These are phyloP conservation scores for Eumeta japonica DNA, from an alignment of 1,140 invertebrate species.

Conservation along the genomic window DNA sequence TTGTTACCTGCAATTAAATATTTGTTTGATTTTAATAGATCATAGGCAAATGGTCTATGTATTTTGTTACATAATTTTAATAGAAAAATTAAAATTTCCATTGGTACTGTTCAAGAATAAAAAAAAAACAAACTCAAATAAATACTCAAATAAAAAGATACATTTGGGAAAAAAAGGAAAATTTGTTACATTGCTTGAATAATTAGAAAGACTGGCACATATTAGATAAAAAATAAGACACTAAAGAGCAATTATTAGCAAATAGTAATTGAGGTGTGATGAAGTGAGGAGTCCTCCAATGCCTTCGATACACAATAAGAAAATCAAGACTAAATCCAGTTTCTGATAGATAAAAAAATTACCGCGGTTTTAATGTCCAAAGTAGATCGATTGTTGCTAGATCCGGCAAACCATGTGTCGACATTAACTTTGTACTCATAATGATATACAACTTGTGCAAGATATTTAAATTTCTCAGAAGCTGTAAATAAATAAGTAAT, in stretches of 20 bases:
- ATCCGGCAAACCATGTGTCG: conserved; percentile 65
- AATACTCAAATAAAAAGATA: too few relatives aligned
- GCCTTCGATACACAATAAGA: too few relatives aligned
- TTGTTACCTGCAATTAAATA: conserved; percentile 27
- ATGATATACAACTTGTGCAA: conserved; percentile 56
- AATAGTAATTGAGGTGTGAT: too few relatives aligned
- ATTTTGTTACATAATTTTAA: too few relatives aligned
- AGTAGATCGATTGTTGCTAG: conserved; percentile 66
- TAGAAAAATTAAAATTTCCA: background rate
- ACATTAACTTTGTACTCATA: conserved; percentile 67
- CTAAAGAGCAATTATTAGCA: too few relatives aligned
- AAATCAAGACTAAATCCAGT: too few relatives aligned
- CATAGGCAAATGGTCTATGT: background rate
- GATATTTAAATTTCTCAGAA: conserved; percentile 64
- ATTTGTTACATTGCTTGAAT: too few relatives aligned
- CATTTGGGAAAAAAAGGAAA: too few relatives aligned
- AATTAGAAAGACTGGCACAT: too few relatives aligned
- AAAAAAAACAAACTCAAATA: background rate
- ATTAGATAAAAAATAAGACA: too few relatives aligned
- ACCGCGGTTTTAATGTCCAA: conserved; percentile 61
- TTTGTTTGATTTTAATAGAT: background rate
- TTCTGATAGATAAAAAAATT: conserved; percentile 11
- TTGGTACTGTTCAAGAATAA: background rate
- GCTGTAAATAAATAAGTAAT: conserved; percentile 35
- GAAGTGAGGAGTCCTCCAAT: too few relatives aligned